Evolutionary conservation across 2,113 vertebrate genomes (phyloP), one percentile per base, ranked within the genome.

Genomic region (Ammodytes marinus): DNA sequence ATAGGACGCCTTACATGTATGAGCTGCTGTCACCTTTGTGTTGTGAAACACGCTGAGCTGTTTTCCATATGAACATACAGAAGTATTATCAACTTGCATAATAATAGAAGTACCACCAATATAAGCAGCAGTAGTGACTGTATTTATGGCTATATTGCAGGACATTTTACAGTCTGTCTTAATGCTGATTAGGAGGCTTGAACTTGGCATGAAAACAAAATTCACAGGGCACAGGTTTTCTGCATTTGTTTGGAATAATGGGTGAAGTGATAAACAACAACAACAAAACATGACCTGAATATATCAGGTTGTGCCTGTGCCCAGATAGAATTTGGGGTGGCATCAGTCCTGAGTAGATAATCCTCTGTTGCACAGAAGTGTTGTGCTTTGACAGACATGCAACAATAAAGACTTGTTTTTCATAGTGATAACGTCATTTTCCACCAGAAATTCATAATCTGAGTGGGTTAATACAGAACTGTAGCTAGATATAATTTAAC

Each of bases 141-240:
- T 42, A 67, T 59, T 58, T 59, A 42, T 77, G 37, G n/a, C 50
- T 77, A 67, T 67, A 77, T 50, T 58, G 45, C n/a, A 54, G 40
- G 64, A 54, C 0, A n/a, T 65, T 66, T 57, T 14, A 65, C 35
- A 49, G 11, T 58, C 35, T 43, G 39, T n/a, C 37, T 43, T 27
- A 53, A 63, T 10, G 35, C 17, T 52, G 58, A 63, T 63, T 43
- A 45, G 43, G 59, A 45, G 3, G 54, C 8, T 58, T 59, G 45
- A 59, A 58, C 53, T 58, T 58, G n/a, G 19, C 47, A 37, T 5
- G 43, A 75, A 15, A 39, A 10, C 42, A 65, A 57, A 39, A 11
- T 65, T 19, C 46, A 6, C 10, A 6, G 10, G 11, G 45, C 43
- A 42, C 43, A 50, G 12, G 4, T 47, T 76, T 17, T 13, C 63